Evolutionary conservation across 2,113 vertebrate genomes (phyloP), one percentile per base, ranked within the genome.

Genomic region (Mus pahari): DNA sequence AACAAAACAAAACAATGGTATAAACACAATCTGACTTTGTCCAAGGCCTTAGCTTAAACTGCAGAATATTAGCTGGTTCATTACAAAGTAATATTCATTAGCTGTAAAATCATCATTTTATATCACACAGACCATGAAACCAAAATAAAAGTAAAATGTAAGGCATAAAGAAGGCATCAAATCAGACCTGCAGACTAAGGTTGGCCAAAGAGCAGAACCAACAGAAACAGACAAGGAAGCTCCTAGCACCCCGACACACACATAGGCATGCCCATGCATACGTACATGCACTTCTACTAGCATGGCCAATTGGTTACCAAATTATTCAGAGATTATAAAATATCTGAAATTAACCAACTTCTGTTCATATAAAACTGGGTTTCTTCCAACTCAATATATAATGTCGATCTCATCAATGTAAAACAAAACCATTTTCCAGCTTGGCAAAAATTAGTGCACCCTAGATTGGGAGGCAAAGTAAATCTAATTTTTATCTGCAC

Each of bases 11-110:
- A 17, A 94, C 81, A 28, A 79, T n/a, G 60, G 39, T 42, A 88
- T n/a, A 78, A 91, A 92, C 28, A 71, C 88, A 88, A 86, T 71
- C 58, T 90, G 74, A 93, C 87, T 94, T 53, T 92, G 62, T 81
- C 19, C 24, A 50, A 62, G 70, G 89, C 89, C n/a, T 94, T 50
- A 82, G 58, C n/a, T 8, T 60, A 14, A 96, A 89, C 68, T 83
- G 71, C 1, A 92, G 39, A 86, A 17, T 26, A 94, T 24, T n/a
- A 75, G 19, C 8, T 19, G 42, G 75, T 26, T 86, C 50, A 84
- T 62, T 68, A 92, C 71, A 96, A 87, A 95, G 58, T 55, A 31
- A 48, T 53, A 58, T 19, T 92, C 36, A 39, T 66, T 83, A 74
- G 83, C 86, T 66, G 79, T 84, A 48, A 70, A 53, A 48, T 78